Evolutionary conservation across 2,113 vertebrate species (phyloP), one percentile per base, ranked within the genome.

Genomic region (Felis chaus): DNA sequence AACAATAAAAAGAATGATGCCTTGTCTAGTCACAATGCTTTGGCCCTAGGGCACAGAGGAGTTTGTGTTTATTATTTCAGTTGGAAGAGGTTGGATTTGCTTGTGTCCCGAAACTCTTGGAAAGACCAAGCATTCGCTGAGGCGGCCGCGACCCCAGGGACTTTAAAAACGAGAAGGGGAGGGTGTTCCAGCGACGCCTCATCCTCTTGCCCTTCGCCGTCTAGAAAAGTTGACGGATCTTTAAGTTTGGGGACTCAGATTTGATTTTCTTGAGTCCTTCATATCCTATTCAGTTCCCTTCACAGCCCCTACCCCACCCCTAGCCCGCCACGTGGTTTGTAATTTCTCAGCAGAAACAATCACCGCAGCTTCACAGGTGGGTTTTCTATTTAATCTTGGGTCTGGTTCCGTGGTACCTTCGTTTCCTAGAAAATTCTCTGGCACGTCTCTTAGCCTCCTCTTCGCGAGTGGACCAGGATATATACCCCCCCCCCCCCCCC

Each of bases 321-420:
- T 39, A 50, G 41, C 19, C 57, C 0, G 4, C 76, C 90, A 91
- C 53, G 63, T 94, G 95, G 80, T 89, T 92, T 90, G 4, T 82
- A 68, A 83, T 96, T 97, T 94, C 91, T 91, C 31, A 92, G 65
- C 9, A 71, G 31, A 92, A 92, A 85, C 80, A 88, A 80, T 45
- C 13, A 63, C 41, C 18, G 12, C 74, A 82, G 84, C 23, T 78
- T 95, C 88, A 85, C 91, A 5, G 21, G 41, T 80, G 65, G 39
- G 69, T 82, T 74, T 91, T 91, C 23, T 45, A 93, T 76, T 89
- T 73, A 93, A 93, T 65, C 55, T 76, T 25, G 41, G 57, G 36
- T 91, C 94, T 94, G 39, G 73, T 53, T 96, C 76, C 36, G 33
- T 12, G 65, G 39, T 73, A 36, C 88, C 63, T 80, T 91, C 69